Evolutionary conservation across 2,113 vertebrate species (phyloP), one percentile per base, ranked within the genome.

Genomic region (Ophthalmotilapia sp.): DNA sequence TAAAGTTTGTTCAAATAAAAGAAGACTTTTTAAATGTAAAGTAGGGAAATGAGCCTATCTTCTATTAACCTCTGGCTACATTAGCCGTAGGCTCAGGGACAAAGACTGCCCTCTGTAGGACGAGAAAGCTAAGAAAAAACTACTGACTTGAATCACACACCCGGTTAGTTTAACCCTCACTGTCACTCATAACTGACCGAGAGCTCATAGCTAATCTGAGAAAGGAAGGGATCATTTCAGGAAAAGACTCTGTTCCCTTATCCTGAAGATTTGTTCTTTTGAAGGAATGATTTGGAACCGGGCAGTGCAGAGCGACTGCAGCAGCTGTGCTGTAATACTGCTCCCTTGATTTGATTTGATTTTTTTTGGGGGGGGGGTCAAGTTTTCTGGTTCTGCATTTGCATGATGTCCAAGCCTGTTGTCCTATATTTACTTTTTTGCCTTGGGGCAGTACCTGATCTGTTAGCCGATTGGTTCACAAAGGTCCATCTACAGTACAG

Each of bases 171-270:
- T 65, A 65, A 65, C 60, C 0, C 6, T 36, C 31, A 36, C 58
- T n/a, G 31, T 65, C 60, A 36, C 60, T 36, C 60, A 65, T 65
- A 38, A 65, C 33, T 38, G 33, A 65, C 33, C 0, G 6, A 38
- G 10, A 38, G 10, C 60, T 65, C 4, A 33, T 60, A 60, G 17
- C 56, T 33, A 38, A 38, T 38, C 60, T 65, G 33, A 38, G 33
- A 38, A 38, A 65, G n/a, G 60, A 65, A 38, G 33, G 60, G 60
- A 65, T 65, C 3, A 21, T 38, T 65, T 65, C 60, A 38, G 33
- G 19, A 65, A 65, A 65, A 38, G 33, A 38, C 19, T 65, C 10
- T 0, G 6, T 65, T 65, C 0, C 6, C 33, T 65, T 0, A 65
- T 65, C 60, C 33, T 38, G 19, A 68, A 68, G 36, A 13, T 68